phyloP scores from a whole-genome alignment of 2,113 vertebrate species.

The Rhabdomys dilectus region DNA sequence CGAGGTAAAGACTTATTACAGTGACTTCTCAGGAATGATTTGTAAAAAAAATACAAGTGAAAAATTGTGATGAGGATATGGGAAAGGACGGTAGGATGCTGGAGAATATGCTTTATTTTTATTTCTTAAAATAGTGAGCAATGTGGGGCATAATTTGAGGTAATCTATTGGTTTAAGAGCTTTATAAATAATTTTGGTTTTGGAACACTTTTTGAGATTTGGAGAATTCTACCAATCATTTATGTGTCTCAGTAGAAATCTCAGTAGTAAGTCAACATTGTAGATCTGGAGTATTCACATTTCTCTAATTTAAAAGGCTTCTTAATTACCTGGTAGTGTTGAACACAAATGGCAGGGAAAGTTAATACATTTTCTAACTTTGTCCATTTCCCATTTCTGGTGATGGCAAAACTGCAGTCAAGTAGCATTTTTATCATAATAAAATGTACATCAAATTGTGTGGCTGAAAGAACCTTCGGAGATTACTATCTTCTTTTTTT shows the following conservation, averaged over 20 bases:
- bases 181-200: slow-evolving; percentile 41
- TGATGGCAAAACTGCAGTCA: slow-evolving; percentile 34
- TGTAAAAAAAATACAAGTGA: background rate
- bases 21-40: background rate
- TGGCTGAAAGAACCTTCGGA: background rate
- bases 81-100: background rate
- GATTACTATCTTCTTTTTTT: slow-evolving; percentile 44
- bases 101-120: background rate
- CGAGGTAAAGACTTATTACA: background rate
- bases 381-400: slow-evolving; percentile 45
- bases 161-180: slow-evolving; percentile 12
- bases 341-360: background rate
- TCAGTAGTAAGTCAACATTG: slow-evolving; percentile 1
- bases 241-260: background rate
- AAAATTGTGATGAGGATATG: background rate
- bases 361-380: slow-evolving; percentile 40
- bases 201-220: slow-evolving; percentile 23
- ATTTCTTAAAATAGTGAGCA: background rate
- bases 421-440: slow-evolving; percentile 56
- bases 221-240: background rate
- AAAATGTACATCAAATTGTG: slow-evolving; percentile 47
- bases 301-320: slow-evolving; percentile 8
- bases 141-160: background rate
- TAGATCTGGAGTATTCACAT: slow-evolving; percentile 17
- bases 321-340: background rate